Evolutionary conservation across 2,113 vertebrate species (phyloP).

Genomic region (Acrocephalus arundinaceus): DNA sequence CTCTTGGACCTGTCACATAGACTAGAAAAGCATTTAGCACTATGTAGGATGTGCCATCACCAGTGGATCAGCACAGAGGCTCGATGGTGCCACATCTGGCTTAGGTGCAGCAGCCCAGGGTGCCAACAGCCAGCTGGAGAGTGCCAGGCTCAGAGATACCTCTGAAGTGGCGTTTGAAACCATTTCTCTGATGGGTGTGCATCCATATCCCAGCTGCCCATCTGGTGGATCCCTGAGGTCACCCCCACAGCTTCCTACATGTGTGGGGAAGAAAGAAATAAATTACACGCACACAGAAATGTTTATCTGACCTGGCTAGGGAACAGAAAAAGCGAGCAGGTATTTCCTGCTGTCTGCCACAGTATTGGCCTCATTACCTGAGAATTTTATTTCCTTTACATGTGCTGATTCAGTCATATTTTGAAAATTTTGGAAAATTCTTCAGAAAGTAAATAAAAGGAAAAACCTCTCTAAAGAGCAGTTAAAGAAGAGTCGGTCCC

Average conservation of each 20-base stretch:
- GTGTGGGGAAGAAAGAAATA: neutral
- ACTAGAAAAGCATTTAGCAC: constrained; percentile 58
- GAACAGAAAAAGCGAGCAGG: neutral
- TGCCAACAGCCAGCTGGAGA: neutral
- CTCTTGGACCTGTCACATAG: constrained; percentile 51
- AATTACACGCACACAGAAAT: neutral
- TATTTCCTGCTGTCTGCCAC: neutral
- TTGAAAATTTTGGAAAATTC: neutral
- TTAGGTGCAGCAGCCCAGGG: neutral
- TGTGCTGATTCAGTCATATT: neutral
- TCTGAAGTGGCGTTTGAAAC: constrained; percentile 18
- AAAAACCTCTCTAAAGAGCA: neutral
- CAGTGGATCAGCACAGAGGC: neutral
- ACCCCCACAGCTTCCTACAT: neutral
- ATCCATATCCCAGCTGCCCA: neutral
- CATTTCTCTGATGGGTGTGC: neutral
- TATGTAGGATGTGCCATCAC: neutral
- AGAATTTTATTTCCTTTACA: constrained; percentile 13
- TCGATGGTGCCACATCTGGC: neutral
- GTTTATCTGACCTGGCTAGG: neutral
- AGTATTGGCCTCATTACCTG: neutral
- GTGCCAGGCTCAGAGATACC: neutral
- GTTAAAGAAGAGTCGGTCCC: neutral
- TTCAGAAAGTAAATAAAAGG: neutral
- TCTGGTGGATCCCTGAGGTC: neutral